Evolutionary conservation across 1,140 invertebrate genomes (phyloP).

Genomic region (Drosophila biarmipes): DNA sequence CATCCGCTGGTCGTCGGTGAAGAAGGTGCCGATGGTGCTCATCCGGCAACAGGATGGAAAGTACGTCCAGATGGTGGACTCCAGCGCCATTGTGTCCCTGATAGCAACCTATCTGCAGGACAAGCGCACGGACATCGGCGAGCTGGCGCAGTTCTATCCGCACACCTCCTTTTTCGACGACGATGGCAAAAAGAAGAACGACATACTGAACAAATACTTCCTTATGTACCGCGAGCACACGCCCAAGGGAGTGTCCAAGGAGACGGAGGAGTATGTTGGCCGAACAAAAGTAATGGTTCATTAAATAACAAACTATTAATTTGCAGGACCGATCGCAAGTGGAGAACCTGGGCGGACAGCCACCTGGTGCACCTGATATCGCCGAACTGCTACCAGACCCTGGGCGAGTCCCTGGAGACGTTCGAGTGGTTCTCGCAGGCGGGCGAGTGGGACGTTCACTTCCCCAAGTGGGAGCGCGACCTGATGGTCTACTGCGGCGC

Average conservation of each 20-base stretch:
- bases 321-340: constrained; percentile 95
- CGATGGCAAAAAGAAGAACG: constrained; percentile 88
- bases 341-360: constrained; percentile 97
- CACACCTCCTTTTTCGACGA: constrained; percentile 89
- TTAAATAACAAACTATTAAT: constrained; percentile 1
- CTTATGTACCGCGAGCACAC: constrained; percentile 91
- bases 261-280: constrained; percentile 88
- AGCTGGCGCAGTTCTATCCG: constrained; percentile 94
- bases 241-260: constrained; percentile 86
- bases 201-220: constrained; percentile 98
- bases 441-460: constrained; percentile 96
- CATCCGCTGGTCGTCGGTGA: constrained; percentile 97
- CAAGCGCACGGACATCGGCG: constrained; percentile 86
- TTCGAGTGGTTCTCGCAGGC: constrained; percentile 96
- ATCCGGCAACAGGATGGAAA: constrained; percentile 90
- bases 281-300: background rate
- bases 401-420: constrained; percentile 93
- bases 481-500: constrained; percentile 98
- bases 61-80: constrained; percentile 95
- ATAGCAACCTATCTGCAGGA: constrained; percentile 92
- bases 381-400: constrained; percentile 97
- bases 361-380: constrained; percentile 96
- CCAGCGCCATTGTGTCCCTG: constrained; percentile 96
- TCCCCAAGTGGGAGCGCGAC: constrained; percentile 92
- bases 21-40: constrained; percentile 98